Base-by-base conservation (phyloP, 2,797 vertebrate genomes). In the Microtus obscurus region DNA sequence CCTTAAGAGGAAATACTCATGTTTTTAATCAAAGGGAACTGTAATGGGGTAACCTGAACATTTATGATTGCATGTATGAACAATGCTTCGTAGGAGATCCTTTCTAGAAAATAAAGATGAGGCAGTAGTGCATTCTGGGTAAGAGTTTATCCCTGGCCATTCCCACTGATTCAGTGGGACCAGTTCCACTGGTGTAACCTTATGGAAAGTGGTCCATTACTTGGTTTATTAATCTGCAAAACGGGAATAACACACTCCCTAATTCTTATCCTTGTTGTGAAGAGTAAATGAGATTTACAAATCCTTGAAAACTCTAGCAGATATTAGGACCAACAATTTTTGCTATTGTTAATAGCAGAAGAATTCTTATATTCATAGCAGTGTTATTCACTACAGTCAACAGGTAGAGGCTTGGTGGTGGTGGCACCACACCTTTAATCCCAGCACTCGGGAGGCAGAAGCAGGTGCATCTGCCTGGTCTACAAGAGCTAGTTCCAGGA, bases 11-110 rank as follows among this genome's bases (percentile, higher is more conserved):
- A 56, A 96, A 95, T 82, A 25, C 13, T 85, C 21, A 7, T 93
- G 81, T 91, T 97, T 97, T 96, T 86, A 96, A 96, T 90, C 48
- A 97, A 93, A 94, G 27, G 63, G 25, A 29, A 37, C 17, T 92
- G 16, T 91, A 93, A 56, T 51, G 86, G 51, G 59, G 87, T 94
- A 81, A 61, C 56, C 59, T 80, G 77, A 88, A 78, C 65, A 86
- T 90, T 94, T 95, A 45, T 67, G 69, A 95, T 67, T 80, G 34
- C 78, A 76, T 67, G 77, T 16, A 31, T 56, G 48, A 27, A 83
- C 53, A 95, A 6, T 87, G 56, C 9, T 79, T 90, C 79, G 76
- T 51, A 74, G 76, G 71, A 93, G 43, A 90, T 27, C 48, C n/a
- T 85, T 87, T 91, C 25, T 37, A 90, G 40, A 93, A 95, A 92